Conservation (phyloP, 2,797 vertebrate species). For the Morus bassanus region DNA sequence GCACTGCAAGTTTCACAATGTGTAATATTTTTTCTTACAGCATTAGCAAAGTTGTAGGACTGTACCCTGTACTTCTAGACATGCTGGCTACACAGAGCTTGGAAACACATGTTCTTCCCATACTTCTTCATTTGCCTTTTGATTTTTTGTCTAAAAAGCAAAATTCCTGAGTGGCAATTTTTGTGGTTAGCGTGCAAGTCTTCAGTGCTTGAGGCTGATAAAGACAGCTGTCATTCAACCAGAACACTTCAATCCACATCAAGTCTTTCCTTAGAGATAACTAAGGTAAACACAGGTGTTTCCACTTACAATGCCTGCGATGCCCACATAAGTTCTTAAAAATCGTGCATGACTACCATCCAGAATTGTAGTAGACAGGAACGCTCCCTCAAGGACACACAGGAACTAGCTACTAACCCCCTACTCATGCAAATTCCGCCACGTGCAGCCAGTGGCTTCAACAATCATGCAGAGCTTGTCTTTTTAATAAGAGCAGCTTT, state of each 20-base stretch:
- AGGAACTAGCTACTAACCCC: background rate
- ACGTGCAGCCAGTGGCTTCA: background rate
- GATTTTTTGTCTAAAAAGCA: background rate
- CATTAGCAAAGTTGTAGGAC: background rate
- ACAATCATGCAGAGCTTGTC: rapidly evolving
- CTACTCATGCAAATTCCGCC: background rate
- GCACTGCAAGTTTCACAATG: background rate
- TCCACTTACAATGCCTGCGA: background rate
- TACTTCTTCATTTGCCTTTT: background rate
- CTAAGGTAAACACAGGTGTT: background rate
- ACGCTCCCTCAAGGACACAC: rapidly evolving
- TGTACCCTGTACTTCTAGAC: background rate
- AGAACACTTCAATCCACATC: background rate
- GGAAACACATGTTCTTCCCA: background rate
- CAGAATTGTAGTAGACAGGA: background rate
- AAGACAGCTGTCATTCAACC: background rate
- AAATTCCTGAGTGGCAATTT: background rate
- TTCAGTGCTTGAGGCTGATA: background rate
- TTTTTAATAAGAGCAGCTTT: background rate
- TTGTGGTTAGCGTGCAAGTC: background rate
- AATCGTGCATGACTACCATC: background rate
- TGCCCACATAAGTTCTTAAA: background rate
- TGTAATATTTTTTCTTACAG: background rate
- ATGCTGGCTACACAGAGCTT: background rate
- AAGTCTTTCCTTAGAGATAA: background rate